These are phyloP conservation scores for Callochromis pleurospilus DNA, from an alignment of 2,113 vertebrate genomes.

Conservation along the genomic window DNA sequence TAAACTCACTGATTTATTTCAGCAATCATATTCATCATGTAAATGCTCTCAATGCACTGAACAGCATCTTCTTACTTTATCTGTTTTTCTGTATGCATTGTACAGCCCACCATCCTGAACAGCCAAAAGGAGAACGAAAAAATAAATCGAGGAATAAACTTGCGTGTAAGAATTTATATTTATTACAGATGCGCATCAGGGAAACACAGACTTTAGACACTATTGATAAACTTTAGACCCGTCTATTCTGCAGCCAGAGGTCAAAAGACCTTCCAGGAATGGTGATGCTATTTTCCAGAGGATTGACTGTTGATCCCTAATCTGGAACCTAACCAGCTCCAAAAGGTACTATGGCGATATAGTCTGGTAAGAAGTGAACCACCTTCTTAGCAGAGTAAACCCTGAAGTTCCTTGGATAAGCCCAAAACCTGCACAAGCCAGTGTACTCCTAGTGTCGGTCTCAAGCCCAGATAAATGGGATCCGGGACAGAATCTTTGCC, in stretches of 20 bases:
- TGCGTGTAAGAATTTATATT: neutral
- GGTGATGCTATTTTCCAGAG: neutral
- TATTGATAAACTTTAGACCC: neutral
- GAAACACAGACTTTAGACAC: neutral
- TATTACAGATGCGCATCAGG: neutral
- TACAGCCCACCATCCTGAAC: neutral
- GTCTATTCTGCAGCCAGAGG: neutral
- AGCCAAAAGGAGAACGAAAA: neutral
- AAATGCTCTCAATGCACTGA: neutral
- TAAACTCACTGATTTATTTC: constrained; percentile 5
- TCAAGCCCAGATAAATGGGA: neutral
- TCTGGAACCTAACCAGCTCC: neutral
- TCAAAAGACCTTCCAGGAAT: neutral
- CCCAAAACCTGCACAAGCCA: neutral
- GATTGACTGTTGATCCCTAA: neutral
- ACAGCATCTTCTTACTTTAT: neutral
- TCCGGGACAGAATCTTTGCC: neutral
- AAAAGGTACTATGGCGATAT: neutral
- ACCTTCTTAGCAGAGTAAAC: neutral
- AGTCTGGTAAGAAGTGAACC: neutral
- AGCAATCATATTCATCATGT: neutral
- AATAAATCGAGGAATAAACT: constrained; percentile 15
- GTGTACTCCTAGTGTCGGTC: neutral
- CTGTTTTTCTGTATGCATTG: constrained; percentile 16
- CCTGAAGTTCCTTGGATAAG: neutral